phyloP scores from a whole-genome alignment of 2,888 invertebrate genomes.

The Rhagonycha lutea region DNA sequence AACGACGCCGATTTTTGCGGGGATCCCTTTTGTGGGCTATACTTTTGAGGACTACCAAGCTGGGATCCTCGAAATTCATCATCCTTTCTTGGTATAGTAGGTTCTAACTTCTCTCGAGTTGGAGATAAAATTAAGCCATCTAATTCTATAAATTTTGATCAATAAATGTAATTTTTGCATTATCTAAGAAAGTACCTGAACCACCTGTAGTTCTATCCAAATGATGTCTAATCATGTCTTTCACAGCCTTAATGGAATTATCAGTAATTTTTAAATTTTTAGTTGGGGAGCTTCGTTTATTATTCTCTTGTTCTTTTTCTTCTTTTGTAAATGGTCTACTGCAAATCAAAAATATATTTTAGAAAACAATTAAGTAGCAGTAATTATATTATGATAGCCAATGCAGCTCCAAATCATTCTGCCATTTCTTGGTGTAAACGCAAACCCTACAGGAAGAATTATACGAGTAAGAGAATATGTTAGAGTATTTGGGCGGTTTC shows the following conservation, averaged over 20 bases:
- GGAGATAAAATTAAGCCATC: slow-evolving; percentile 73
- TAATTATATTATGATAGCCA: background rate
- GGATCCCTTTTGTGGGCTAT: slow-evolving; percentile 64
- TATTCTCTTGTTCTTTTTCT: slow-evolving; percentile 84
- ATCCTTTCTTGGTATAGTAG: slow-evolving; percentile 64
- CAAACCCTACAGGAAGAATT: too few relatives aligned
- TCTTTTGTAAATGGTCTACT: slow-evolving; percentile 79
- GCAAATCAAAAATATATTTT: background rate
- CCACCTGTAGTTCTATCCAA: slow-evolving; percentile 72
- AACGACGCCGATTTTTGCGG: slow-evolving; percentile 54
- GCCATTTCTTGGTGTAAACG: too few relatives aligned
- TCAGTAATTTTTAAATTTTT: slow-evolving; percentile 59
- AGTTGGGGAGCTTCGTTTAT: slow-evolving; percentile 77
- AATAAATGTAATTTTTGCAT: background rate
- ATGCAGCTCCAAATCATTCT: background rate
- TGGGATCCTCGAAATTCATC: slow-evolving; percentile 58
- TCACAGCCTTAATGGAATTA: slow-evolving; percentile 58
- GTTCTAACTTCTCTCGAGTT: slow-evolving; percentile 73
- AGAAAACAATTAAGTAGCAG: slow-evolving; percentile 15
- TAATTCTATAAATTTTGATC: slow-evolving; percentile 52
- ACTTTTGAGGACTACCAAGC: slow-evolving; percentile 58
- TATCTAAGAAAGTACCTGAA: slow-evolving; percentile 55
- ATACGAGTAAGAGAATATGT: too few relatives aligned
- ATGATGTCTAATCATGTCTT: slow-evolving; percentile 73
- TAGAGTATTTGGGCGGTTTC: too few relatives aligned